These are phyloP conservation scores for Eupithecia exiguata DNA, from an alignment of 2,888 invertebrate genomes.

Conservation along the genomic window DNA sequence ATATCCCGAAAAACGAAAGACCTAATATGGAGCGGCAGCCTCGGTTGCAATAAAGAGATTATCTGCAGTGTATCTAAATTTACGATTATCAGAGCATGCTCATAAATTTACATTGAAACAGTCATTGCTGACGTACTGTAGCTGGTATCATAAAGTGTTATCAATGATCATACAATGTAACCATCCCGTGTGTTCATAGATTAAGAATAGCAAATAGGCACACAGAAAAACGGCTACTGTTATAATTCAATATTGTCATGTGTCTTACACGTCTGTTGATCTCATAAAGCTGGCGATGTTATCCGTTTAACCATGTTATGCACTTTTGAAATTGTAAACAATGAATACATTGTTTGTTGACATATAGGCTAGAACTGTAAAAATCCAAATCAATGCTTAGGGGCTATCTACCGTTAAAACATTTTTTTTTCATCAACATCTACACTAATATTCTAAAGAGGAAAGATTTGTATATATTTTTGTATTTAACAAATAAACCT, in stretches of 20 bases:
- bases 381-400: no score
- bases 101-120: not conserved
- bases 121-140: not conserved
- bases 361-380: not conserved
- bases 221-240: constrained; percentile 21
- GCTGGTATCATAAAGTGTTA: not conserved
- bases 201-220: constrained; percentile 20
- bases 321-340: not conserved
- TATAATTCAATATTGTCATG: constrained; percentile 29
- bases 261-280: not conserved
- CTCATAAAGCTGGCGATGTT: constrained; percentile 5
- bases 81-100: not conserved
- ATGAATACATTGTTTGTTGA: not conserved
- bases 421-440: no score
- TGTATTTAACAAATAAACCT: no score
- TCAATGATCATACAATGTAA: not conserved
- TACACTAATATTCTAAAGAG: no score
- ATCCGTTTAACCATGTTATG: not conserved
- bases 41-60: no score
- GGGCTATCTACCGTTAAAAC: no score
- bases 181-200: constrained; percentile 17
- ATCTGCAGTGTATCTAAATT: no score
- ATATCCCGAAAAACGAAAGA: no score
- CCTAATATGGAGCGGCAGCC: no score
- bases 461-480: no score